Conservation (phyloP, 1,140 invertebrate species). For the Globodera ellingtonae region DNA sequence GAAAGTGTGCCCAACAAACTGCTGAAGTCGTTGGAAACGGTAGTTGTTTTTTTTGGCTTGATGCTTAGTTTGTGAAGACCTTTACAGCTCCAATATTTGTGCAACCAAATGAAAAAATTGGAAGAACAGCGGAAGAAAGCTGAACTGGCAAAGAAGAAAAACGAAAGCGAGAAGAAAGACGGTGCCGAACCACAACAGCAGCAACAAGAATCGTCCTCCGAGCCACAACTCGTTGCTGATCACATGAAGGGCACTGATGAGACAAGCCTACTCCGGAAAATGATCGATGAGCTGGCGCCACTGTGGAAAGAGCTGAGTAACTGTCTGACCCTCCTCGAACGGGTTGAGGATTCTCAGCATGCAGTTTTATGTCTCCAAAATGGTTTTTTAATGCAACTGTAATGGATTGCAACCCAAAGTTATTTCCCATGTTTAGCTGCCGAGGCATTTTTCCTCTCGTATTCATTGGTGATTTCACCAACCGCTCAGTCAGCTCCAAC, state of each 20-base stretch:
- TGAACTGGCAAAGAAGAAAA: background rate
- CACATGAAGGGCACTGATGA: background rate
- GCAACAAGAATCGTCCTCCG: background rate
- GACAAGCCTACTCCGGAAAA: slow-evolving; percentile 7
- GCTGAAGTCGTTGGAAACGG: slow-evolving; percentile 47
- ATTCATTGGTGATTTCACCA: slow-evolving; percentile 44
- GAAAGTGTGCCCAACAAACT: slow-evolving; percentile 39
- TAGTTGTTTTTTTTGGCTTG: slow-evolving; percentile 8
- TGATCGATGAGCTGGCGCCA: slow-evolving; percentile 70
- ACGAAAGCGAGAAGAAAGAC: slow-evolving; percentile 1
- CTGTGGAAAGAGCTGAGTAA: slow-evolving; percentile 81
- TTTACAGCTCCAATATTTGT: slow-evolving; percentile 23
- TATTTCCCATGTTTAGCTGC: slow-evolving; percentile 71
- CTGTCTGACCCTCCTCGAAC: slow-evolving; percentile 70
- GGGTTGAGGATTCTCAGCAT: slow-evolving; percentile 75
- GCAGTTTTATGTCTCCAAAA: slow-evolving; percentile 79
- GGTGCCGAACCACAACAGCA: background rate
- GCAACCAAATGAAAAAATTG: slow-evolving; percentile 40
- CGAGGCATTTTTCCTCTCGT: slow-evolving; percentile 69
- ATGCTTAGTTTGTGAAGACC: background rate
- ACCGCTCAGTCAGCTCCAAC: background rate
- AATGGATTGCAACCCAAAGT: background rate
- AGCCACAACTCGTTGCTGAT: background rate
- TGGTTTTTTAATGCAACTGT: background rate
- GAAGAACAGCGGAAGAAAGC: slow-evolving; percentile 31